These are phyloP conservation scores for Grus americana DNA, from an alignment of 2,113 vertebrate species.

Conservation along the genomic window DNA sequence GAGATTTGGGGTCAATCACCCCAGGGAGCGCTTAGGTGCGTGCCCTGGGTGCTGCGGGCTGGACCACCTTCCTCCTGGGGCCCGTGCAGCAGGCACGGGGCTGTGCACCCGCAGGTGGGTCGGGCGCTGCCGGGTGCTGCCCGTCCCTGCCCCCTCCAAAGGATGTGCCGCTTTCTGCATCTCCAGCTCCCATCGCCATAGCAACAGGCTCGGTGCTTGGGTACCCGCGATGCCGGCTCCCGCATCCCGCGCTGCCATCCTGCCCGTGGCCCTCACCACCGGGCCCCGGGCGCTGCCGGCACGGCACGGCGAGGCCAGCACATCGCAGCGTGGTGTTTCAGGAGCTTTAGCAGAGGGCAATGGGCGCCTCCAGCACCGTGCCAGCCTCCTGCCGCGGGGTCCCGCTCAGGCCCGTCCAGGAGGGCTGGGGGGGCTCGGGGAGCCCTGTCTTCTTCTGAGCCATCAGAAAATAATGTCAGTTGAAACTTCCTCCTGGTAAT, in stretches of 20 bases:
- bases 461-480: background rate
- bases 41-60: background rate
- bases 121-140: slow-evolving; percentile 27
- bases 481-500: background rate
- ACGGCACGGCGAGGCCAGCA: rapidly evolving
- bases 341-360: background rate
- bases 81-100: rapidly evolving
- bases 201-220: slow-evolving; percentile 67
- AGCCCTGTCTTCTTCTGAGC: background rate
- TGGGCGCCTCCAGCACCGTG: background rate
- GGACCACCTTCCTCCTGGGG: background rate
- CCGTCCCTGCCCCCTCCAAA: slow-evolving; percentile 51
- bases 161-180: slow-evolving; percentile 65
- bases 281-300: rapidly evolving
- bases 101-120: background rate
- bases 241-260: slow-evolving; percentile 44
- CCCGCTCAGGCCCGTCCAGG: rapidly evolving
- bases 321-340: rapidly evolving
- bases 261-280: background rate
- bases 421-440: background rate
- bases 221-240: slow-evolving; percentile 54
- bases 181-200: slow-evolving; percentile 75
- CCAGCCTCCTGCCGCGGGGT: background rate
- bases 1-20: background rate
- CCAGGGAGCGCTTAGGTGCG: background rate